Evolutionary conservation across 2,113 vertebrate genomes (phyloP).

Genomic region (Cololabis saira): DNA sequence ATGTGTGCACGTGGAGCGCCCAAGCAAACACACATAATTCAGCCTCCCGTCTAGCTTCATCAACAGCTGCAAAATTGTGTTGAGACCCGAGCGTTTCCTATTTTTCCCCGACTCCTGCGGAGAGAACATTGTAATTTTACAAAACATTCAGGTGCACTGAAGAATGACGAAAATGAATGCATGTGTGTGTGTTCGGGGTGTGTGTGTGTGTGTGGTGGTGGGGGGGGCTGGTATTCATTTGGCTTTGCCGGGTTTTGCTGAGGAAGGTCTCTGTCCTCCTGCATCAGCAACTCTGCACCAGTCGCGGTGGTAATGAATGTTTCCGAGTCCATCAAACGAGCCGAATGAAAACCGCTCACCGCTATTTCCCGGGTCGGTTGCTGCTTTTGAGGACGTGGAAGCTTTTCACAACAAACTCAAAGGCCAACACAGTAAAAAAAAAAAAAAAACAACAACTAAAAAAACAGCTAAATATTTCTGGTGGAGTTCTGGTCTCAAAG

Average conservation of each 20-base stretch:
- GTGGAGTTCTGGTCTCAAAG: too few relatives aligned
- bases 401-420: not conserved
- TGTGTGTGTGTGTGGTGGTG: conserved; percentile 9
- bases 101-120: conserved; percentile 13
- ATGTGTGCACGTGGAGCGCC: not conserved
- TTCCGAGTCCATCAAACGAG: conserved; percentile 25
- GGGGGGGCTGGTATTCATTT: conserved; percentile 5
- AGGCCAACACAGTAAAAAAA: conserved; percentile 1
- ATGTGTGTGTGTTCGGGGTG: not conserved
- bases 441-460: too few relatives aligned
- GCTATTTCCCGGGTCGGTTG: not conserved
- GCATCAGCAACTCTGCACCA: conserved; percentile 44
- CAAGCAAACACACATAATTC: conserved; percentile 1
- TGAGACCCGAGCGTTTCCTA: conserved; percentile 11
- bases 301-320: conserved; percentile 43
- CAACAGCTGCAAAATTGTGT: conserved; percentile 40
- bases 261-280: conserved; percentile 46
- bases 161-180: conserved; percentile 21
- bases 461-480: too few relatives aligned
- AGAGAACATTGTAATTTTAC: conserved; percentile 31
- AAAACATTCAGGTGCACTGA: conserved; percentile 21
- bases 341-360: conserved; percentile 19
- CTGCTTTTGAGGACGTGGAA: conserved; percentile 14
- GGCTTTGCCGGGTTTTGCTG: conserved; percentile 59
- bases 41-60: conserved; percentile 10